These are phyloP conservation scores for Chascanopsetta lugubris DNA, from an alignment of 2,113 vertebrate genomes.

Conservation along the genomic window DNA sequence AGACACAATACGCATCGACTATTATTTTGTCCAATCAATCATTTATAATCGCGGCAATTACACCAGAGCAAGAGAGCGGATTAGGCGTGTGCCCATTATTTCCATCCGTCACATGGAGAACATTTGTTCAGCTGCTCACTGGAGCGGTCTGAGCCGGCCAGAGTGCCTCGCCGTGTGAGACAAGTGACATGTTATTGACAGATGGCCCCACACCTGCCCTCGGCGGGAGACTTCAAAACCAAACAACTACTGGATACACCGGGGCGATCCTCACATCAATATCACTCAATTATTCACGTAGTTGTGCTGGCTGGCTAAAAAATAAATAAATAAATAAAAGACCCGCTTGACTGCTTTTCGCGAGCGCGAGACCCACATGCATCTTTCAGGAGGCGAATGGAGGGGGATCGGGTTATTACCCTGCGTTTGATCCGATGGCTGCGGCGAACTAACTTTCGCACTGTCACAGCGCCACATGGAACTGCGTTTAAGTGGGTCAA, in stretches of 20 bases:
- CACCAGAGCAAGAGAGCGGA: slow-evolving; percentile 17
- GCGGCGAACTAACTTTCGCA: slow-evolving; percentile 39
- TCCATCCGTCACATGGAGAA: slow-evolving; percentile 36
- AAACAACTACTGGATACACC: slow-evolving; percentile 60
- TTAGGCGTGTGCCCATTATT: slow-evolving; percentile 26
- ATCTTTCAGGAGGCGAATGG: slow-evolving; percentile 58
- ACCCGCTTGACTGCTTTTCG: slow-evolving; percentile 49
- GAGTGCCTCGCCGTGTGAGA: slow-evolving; percentile 30
- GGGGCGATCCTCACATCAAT: slow-evolving; percentile 57
- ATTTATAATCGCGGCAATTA: slow-evolving; percentile 35
- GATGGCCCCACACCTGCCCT: slow-evolving; percentile 41
- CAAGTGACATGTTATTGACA: slow-evolving; percentile 60
- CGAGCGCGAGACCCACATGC: slow-evolving; percentile 67
- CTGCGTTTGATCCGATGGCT: slow-evolving; percentile 42
- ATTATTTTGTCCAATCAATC: slow-evolving; percentile 18
- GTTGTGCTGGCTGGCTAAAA: slow-evolving; percentile 38
- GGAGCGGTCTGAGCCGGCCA: slow-evolving; percentile 39
- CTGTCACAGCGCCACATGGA: slow-evolving; percentile 37
- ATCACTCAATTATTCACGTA: slow-evolving; percentile 73
- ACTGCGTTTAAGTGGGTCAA: slow-evolving; percentile 63
- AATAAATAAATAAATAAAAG: slow-evolving; percentile 27
- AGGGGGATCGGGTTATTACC: slow-evolving; percentile 30
- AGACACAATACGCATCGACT: background rate
- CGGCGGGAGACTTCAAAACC: slow-evolving; percentile 50
- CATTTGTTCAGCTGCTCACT: slow-evolving; percentile 47